Evolutionary conservation across 2,113 vertebrate species (phyloP), one percentile per base, ranked within the genome.

Genomic region (Talpa occidentalis): DNA sequence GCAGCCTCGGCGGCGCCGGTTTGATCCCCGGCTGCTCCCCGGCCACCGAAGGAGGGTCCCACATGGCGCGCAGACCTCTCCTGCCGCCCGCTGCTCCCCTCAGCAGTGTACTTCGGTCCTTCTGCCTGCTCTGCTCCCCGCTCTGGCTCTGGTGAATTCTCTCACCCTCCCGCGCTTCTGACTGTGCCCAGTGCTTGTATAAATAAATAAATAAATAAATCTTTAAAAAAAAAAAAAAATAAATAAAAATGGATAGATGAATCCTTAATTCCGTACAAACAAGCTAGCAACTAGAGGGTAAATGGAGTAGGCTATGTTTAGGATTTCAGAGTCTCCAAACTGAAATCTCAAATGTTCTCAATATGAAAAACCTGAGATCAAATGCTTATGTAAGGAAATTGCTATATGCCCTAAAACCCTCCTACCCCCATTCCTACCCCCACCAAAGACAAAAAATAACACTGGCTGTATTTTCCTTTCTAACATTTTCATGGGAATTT

Each of bases 281-380:
- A 97, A 97, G 94, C 74, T 97, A 94, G 89, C 91, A 98, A 81
- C 90, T 98, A 98, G 98, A 98, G 98, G 98, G 98, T 97, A 98
- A 98, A 98, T 98, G 97, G 98, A 98, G 94, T 97, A 19, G 97
- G 96, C 97, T 91, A 93, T 95, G 81, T 56, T 60, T 88, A 93
- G 95, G 95, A 96, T 93, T 95, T 97, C 93, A 97, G 80, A 97
- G 94, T 95, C 93, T 94, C 97, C 94, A 97, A 93, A 97, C 94
- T 94, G 94, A 98, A 98, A 97, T 97, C 82, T 95, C 95, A 82
- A 54, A 82, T 98, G 64, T 97, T 97, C 35, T 84, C 92, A 97
- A 86, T 98, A 95, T 95, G 76, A 78, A 89, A 94, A 80, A 84
- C 56, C 76, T 92, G 64, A 94, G 84, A 95, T 97, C 98, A 97